Base-by-base conservation (phyloP, 1,140 invertebrate species). In the Drosophila pectinifera region DNA sequence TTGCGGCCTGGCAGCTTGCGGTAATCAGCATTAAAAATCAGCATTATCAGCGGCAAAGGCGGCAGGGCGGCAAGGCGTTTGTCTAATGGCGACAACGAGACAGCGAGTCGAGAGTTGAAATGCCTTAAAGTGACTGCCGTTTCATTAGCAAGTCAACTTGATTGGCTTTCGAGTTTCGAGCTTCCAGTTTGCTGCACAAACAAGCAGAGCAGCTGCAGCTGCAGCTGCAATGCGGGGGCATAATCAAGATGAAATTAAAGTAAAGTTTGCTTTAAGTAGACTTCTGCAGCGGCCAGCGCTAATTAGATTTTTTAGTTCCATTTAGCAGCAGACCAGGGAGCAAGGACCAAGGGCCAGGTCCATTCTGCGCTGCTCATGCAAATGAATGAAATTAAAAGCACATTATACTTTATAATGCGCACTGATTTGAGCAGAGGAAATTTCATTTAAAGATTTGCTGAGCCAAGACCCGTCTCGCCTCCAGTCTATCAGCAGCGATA, bases 321-420 rank as follows among this genome's bases (percentile, higher is more conserved):
- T 73, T 89, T 83, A 62, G 57, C 65, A 55, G 36, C 16, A 42
- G 39, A 13, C 13, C 57, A 22, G 39, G 28, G 28, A 11, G 8
- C 28, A 10, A 3, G 22, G 22, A 22, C 22, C 22, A 22, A 22
- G 10, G 64, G 46, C 67, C 67, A 68, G 26, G 31, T n/a, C 24
- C 31, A 53, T 53, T 53, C 13, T 13, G 34, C 18, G 38, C 65
- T 10, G 31, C 46, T 34, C 65, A 86, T 83, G 86, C 88, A 90
- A 90, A 90, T 90, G 79, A 90, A 90, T 91, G 86, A 86, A 90
- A 90, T 90, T 90, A 90, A 83, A 83, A 83, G 88, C 82, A 83
- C 88, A 90, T 90, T 90, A 90, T 86, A 86, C 83, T 88, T 73
- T 78, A 80, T 90, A 90, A 90, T 90, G 79, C 67, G 53, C 51